Evolutionary conservation across 2,888 invertebrate species (phyloP), one percentile per base, ranked within the genome.

Genomic region (Heliconius erato): DNA sequence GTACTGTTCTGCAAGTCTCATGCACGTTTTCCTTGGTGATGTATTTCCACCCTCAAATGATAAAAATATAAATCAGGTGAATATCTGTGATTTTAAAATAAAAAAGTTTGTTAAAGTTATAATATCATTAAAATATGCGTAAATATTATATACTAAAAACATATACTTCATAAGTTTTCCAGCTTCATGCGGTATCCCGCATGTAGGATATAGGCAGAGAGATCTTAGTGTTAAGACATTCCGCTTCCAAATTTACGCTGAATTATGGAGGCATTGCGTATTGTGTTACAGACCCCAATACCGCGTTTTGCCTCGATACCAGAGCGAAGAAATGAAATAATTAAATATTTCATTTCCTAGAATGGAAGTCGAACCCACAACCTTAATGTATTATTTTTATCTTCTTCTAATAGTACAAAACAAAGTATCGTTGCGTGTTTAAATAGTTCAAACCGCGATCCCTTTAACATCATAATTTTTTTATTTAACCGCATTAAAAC

Each of bases 21-120:
- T 78, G 68, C 78, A 78, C 67, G 78, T 68, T 78, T 78, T 78
- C 78, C 49, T 78, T 44, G 28, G 67, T 26, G 28, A 78, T 78
- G 23, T 78, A 78, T 78, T 78, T 67, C 65, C 65, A 65, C 19
- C 67, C 40, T 72, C 14, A 49, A 49, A 78, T 28, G 32, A 78
- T 78, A 78, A 78, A 78, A 78, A 78, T 78, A 67, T 67, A 78
- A n/a, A 68, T 67, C 44, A 49, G 3, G 16, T 44, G 6, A 28
- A 44, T 44, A 67, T 49, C 49, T 67, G 44, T 32, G 44, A 68
- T 78, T 49, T 44, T 67, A 16, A 44, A 28, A 44, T 77, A 77
- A 23, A 67, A 28, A 4, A 28, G 14, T 49, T 28, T 7, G 2
- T 40, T 44, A 5, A 11, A 28, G 19, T 67, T 59, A 23, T 59